A percentile compares a stretch with the other conserved stretches of the same genome.
Evolutionary conservation across 2,888 invertebrate species (phyloP).

Genomic region (Epirrhoe tristata): DNA sequence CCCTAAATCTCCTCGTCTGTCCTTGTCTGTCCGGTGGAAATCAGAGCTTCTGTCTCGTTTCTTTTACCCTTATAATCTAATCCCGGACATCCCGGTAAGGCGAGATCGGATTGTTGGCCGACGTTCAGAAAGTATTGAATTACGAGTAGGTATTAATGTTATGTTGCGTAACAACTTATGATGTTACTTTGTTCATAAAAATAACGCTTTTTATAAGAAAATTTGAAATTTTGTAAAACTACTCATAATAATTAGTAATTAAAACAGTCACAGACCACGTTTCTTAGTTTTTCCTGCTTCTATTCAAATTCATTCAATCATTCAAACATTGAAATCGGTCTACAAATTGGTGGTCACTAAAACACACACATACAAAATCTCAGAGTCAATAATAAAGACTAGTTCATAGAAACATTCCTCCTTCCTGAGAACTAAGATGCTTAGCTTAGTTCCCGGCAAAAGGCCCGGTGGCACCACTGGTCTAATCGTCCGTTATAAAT

Average conservation of each 20-base stretch:
- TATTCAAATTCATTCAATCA: too few relatives aligned
- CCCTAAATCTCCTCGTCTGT: conserved; percentile 78
- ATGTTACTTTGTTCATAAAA: background rate
- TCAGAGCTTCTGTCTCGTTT: conserved; percentile 64
- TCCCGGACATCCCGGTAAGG: conserved; percentile 81
- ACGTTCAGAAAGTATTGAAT: conserved; percentile 46
- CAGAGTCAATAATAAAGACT: too few relatives aligned
- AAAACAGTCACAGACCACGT: too few relatives aligned
- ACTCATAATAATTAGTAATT: too few relatives aligned
- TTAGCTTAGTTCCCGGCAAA: conserved; percentile 25
- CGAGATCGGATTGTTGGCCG: conserved; percentile 61
- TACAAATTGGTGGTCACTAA: too few relatives aligned
- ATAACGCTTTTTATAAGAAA: too few relatives aligned
- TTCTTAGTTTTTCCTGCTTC: too few relatives aligned
- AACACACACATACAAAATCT: too few relatives aligned
- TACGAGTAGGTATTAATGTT: conserved; percentile 9
- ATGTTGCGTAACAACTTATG: background rate
- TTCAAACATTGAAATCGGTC: too few relatives aligned
- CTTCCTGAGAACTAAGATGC: background rate
- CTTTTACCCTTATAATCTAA: conserved; percentile 85
- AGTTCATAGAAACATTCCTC: background rate
- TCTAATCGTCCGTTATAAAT: conserved; percentile 83
- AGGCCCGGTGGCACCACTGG: conserved; percentile 62
- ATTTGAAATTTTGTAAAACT: too few relatives aligned
- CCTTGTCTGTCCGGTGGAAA: conserved; percentile 63